Base-by-base conservation (phyloP, 2,797 vertebrate genomes). In the Anableps anableps region DNA sequence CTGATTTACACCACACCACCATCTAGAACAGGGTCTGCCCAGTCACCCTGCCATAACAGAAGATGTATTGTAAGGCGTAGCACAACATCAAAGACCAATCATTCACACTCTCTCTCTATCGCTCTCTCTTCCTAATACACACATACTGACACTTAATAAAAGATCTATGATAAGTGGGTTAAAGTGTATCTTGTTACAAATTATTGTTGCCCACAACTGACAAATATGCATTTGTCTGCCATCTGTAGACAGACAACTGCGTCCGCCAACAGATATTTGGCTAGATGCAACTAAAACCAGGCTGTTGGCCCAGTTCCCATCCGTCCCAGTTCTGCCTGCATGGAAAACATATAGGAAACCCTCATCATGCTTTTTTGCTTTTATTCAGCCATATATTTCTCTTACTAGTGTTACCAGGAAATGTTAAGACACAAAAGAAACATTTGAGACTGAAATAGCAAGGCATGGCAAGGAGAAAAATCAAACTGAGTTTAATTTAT, bases 281-380 rank as follows among this genome's bases (percentile, higher is more conserved):
- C 92, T 90, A 94, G 92, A 87, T 81, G 88, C 88, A 91, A 94
- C 92, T 92, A 93, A 94, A 95, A 93, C 90, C 89, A 88, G 88
- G 78, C 79, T 51, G 72, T 90, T 95, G 94, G 94, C 91, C 5
- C 36, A 11, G 36, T 16, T 88, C 89, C 92, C 78, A 23, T 84
- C 71, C 83, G 81, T 80, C 77, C 68, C 5, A 14, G 43, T 83
- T 76, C 76, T 76, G 70, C 53, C 73, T 81, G 74, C 53, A 83
- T 81, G 80, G 78, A 86, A 82, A 84, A 92, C 89, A 92, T 93
- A 91, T 87, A 87, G 86, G 74, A 85, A 92, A 86, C 76, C 78
- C 76, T 80, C 86, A 75, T 84, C 77, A 74, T 83, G 80, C 85
- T 88, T 77, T 83, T 60, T 60, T 60, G n/a, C 8, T n/a, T 88